Base-by-base conservation (phyloP, 2,888 invertebrate species). In the Mimumesa dahlbomi region DNA sequence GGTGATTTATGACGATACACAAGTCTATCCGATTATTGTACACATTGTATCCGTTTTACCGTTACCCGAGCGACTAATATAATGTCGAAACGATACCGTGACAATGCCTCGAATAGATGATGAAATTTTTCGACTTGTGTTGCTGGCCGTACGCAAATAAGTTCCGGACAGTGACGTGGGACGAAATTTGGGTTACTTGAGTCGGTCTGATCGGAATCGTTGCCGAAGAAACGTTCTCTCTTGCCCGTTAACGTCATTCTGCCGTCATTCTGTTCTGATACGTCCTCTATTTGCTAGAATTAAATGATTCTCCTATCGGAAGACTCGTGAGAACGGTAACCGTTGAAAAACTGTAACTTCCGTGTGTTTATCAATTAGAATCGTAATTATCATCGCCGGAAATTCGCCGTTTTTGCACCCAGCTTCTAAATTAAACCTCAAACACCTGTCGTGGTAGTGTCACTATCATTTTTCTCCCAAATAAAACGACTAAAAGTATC, bases 71-170 rank as follows among this genome's bases (percentile, higher is more conserved):
- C 29, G n/a, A n/a, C n/a, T n/a, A n/a, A n/a, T 5, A 16, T 2
- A 16, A 13, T 49, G 9, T 52, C 16, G 58, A 50, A 36, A 58
- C 29, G 45, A 4, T 13, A 52, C 9, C 45, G 25, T 43, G 38
- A 53, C 29, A 42, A 34, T 49, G 2, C 21, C 29, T 34, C 1
- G 4, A 11, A 2, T 7, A 40, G 29, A 49, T 43, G 29, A 49
- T 9, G 53, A 22, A 48, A 61, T 13, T 29, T n/a, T 14, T 25
- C n/a, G 0, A 4, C 2, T 6, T 14, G 2, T 49, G 21, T 36
- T 18, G 11, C 11, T 19, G 34, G 34, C 36, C 11, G 13, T 45
- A 22, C 45, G 45, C 22, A 45, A 45, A 45, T 45, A 13, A 22
- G 13, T 36, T 19, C 18, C n/a, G n/a, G 18, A 42, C 2, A 2